Percentiles rank a stretch among this genome's conserved stretches.
Evolutionary conservation across 2,797 vertebrate genomes (phyloP).

Genomic region (Coregonus ussuriensis): DNA sequence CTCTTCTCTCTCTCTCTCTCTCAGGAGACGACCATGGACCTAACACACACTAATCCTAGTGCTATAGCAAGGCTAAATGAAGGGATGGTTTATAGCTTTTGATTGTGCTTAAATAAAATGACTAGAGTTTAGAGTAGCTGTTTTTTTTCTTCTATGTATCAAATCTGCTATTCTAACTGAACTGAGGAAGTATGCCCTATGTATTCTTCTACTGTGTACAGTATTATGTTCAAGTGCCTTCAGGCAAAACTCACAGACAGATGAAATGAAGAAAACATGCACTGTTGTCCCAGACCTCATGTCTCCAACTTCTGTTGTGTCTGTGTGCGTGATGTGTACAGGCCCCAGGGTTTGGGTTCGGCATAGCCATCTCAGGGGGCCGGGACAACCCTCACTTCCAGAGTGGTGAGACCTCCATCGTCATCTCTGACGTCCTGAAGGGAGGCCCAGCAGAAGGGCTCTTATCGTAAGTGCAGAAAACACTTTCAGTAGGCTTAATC

Average conservation of each 20-base stretch:
- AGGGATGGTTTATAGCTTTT: too few relatives aligned
- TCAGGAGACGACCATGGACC: too few relatives aligned
- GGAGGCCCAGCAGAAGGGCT: conserved; percentile 95
- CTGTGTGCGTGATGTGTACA: conserved; percentile 49
- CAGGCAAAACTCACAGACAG: not conserved
- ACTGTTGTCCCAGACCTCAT: not conserved
- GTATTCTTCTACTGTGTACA: too few relatives aligned
- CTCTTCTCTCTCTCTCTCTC: too few relatives aligned
- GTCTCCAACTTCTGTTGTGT: not conserved
- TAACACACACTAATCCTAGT: too few relatives aligned
- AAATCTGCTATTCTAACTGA: too few relatives aligned
- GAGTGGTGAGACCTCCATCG: conserved; percentile 97
- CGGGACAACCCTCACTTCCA: conserved; percentile 99
- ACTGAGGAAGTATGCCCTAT: too few relatives aligned
- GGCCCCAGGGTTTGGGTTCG: conserved; percentile 98
- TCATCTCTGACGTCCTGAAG: conserved; percentile 97
- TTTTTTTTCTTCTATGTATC: not conserved
- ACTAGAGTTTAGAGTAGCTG: not conserved
- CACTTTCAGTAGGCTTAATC: not conserved
- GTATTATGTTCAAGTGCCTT: not conserved
- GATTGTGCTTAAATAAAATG: not conserved
- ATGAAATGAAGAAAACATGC: not conserved
- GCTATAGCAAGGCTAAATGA: too few relatives aligned
- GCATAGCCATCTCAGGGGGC: conserved; percentile 97
- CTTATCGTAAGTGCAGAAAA: conserved; percentile 83